phyloP scores from a whole-genome alignment of 2,888 invertebrate genomes.

The Shargacucullia verbasci region DNA sequence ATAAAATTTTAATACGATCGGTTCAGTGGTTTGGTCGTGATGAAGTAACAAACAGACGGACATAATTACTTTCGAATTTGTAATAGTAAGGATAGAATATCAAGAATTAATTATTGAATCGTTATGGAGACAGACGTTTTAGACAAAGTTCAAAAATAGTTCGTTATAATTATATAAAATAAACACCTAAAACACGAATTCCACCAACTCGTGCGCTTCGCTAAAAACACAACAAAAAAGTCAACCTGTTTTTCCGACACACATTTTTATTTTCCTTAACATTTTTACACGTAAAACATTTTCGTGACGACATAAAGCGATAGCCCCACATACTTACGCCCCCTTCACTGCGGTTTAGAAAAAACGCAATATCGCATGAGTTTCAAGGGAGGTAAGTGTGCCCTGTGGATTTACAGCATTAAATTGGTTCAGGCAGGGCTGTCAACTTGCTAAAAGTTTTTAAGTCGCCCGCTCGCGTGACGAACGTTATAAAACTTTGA shows the following conservation, averaged over 20 bases:
- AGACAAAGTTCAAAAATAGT: no score
- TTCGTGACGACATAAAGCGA: conserved; percentile 73
- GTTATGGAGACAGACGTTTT: no score
- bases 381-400: conserved; percentile 85
- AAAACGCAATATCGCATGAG: conserved; percentile 88
- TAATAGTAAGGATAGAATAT: no score
- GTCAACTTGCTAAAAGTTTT: conserved; percentile 71
- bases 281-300: conserved; percentile 65
- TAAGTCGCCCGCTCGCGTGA: conserved; percentile 67
- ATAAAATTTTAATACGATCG: no score
- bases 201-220: conserved; percentile 30
- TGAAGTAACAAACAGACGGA: no score
- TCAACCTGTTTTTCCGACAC: conserved; percentile 49
- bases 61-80: no score
- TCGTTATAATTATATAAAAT: conserved; percentile 7
- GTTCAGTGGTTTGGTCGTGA: no score
- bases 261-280: conserved; percentile 61
- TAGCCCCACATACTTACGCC: conserved; percentile 63
- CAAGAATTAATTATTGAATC: no score
- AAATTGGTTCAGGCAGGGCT: conserved; percentile 84
- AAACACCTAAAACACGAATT: conserved; percentile 5
- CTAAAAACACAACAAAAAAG: conserved; percentile 48
- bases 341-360: conserved; percentile 78
- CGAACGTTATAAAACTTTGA: conserved; percentile 64
- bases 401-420: conserved; percentile 87